A percentile compares a stretch with the other conserved stretches of the same genome.
Conservation (phyloP, 2,888 invertebrate species). For the Hemicrepidius hirtus region DNA sequence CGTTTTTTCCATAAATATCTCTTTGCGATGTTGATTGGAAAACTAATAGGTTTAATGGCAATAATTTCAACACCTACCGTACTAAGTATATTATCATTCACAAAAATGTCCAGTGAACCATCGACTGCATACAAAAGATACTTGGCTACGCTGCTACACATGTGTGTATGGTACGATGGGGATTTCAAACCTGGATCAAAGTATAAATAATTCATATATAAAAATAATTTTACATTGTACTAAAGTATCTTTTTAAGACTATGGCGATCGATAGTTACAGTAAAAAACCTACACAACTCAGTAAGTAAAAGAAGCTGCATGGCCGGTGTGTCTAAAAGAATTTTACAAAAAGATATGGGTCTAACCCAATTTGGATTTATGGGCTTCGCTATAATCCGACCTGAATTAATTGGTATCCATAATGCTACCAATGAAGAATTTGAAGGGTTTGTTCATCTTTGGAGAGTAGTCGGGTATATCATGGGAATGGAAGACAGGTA, state of each 20-base stretch:
- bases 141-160: conserved; percentile 85
- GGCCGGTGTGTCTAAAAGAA: conserved; percentile 74
- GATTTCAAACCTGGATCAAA: conserved; percentile 78
- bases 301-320: conserved; percentile 75
- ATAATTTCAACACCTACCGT: conserved; percentile 86
- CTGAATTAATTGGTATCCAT: conserved; percentile 79
- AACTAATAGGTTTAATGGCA: conserved; percentile 84
- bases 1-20: conserved; percentile 82
- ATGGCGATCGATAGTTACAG: conserved; percentile 80
- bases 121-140: conserved; percentile 85
- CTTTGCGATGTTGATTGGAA: conserved; percentile 81
- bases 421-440: conserved; percentile 78
- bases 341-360: conserved; percentile 89
- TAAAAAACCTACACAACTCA: conserved; percentile 80
- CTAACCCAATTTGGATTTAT: conserved; percentile 92
- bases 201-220: conserved; percentile 70
- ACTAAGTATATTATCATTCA: conserved; percentile 80
- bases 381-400: conserved; percentile 81
- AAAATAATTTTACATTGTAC: not conserved
- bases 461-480: conserved; percentile 87
- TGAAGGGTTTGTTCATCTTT: conserved; percentile 87
- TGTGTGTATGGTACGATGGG: conserved; percentile 85
- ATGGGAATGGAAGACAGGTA: conserved; percentile 89
- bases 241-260: conserved; percentile 71
- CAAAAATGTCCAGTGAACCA: conserved; percentile 80